A percentile compares a stretch with the other conserved stretches of the same genome.
phyloP scores from a whole-genome alignment of 1,140 invertebrate genomes.

The Diabrotica virgifera region DNA sequence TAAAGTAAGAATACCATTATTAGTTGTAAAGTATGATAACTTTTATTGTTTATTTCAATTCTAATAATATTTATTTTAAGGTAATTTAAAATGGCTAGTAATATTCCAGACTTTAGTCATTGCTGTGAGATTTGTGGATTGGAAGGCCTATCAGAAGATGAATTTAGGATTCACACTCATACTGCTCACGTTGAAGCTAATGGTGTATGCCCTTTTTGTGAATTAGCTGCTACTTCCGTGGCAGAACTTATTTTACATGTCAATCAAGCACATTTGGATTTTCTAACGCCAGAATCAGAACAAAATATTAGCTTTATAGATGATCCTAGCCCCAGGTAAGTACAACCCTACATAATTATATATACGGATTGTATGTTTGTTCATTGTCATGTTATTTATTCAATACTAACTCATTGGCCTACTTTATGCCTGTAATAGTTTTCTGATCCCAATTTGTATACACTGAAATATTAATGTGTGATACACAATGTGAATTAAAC shows the following conservation, averaged over 20 bases:
- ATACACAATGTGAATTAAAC: no score
- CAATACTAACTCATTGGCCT: no score
- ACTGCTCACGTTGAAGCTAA: slow-evolving; percentile 73
- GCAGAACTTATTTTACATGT: slow-evolving; percentile 76
- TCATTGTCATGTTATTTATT: no score
- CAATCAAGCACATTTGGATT: slow-evolving; percentile 76
- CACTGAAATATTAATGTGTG: no score
- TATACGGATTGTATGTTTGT: no score
- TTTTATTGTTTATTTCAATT: slow-evolving; percentile 3
- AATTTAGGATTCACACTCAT: slow-evolving; percentile 74
- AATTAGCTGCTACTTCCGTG: slow-evolving; percentile 65
- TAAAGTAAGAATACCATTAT: not conserved
- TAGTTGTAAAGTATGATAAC: not conserved
- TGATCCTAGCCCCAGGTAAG: slow-evolving; percentile 62
- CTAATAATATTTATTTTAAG: not conserved
- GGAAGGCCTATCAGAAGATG: slow-evolving; percentile 73
- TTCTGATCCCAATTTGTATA: no score
- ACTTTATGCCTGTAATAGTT: no score
- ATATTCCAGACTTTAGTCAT: slow-evolving; percentile 48
- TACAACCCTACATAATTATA: not conserved
- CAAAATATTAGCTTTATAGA: slow-evolving; percentile 60
- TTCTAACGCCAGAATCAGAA: slow-evolving; percentile 67
- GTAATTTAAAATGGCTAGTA: slow-evolving; percentile 43
- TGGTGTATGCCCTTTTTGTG: slow-evolving; percentile 78
- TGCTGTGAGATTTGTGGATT: slow-evolving; percentile 81